phyloP scores from a whole-genome alignment of 2,113 vertebrate species.

The Elanus axillaris region DNA sequence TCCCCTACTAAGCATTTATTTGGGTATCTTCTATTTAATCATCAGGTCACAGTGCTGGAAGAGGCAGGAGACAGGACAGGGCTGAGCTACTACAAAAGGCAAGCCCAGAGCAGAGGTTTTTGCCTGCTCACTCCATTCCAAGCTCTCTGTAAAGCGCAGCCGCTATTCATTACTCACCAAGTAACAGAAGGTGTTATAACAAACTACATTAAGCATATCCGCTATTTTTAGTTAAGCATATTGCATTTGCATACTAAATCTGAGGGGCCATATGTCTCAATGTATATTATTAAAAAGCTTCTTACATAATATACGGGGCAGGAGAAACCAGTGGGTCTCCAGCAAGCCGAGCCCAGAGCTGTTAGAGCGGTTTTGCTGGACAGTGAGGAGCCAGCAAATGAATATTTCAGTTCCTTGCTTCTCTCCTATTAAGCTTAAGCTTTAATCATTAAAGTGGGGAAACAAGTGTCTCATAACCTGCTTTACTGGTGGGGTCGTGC shows the following conservation, averaged over 20 bases:
- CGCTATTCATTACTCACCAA: not conserved
- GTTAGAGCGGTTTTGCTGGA: not conserved
- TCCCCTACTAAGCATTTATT: too few species aligned
- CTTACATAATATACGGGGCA: conserved; percentile 39
- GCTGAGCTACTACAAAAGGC: not conserved
- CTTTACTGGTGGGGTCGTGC: not conserved
- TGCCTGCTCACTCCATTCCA: not conserved
- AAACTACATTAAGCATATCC: not conserved
- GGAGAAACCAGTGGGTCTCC: not conserved
- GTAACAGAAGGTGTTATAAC: conserved; percentile 48
- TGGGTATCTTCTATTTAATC: not conserved
- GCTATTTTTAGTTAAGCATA: conserved; percentile 62
- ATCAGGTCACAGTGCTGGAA: rapidly evolving
- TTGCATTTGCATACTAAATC: conserved; percentile 55
- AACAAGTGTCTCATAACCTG: not conserved
- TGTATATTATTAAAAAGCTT: conserved; percentile 48
- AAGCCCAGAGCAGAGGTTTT: not conserved
- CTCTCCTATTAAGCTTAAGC: not conserved
- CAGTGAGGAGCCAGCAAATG: not conserved
- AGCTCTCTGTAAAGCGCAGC: not conserved
- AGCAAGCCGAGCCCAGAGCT: not conserved
- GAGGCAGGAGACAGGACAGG: not conserved
- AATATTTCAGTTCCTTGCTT: not conserved
- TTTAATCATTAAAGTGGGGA: not conserved
- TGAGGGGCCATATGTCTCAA: conserved; percentile 52